Conservation (phyloP, 2,797 vertebrate species). For the Sparidentex hasta region DNA sequence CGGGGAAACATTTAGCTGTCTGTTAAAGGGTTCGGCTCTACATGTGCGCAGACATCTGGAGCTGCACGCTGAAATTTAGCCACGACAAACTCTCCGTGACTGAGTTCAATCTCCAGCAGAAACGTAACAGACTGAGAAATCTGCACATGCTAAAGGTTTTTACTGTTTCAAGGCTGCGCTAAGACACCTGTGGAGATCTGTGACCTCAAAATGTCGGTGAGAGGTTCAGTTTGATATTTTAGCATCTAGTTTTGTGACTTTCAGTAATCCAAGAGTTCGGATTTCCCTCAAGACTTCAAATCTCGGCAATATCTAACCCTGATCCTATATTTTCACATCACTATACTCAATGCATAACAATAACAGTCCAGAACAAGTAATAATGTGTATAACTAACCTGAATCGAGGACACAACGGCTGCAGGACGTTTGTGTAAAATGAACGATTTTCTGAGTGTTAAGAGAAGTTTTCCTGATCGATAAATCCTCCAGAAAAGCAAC, state of each 20-base stretch:
- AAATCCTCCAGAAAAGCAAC: too few relatives aligned
- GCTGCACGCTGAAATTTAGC: neutral
- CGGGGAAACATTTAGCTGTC: neutral
- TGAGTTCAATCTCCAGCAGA: neutral
- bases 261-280: neutral
- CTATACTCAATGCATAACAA: too few relatives aligned
- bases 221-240: neutral
- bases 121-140: neutral
- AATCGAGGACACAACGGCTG: too few relatives aligned
- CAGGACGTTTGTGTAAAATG: too few relatives aligned
- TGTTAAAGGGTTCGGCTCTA: neutral
- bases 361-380: too few relatives aligned
- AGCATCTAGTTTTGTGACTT: neutral
- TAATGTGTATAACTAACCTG: too few relatives aligned
- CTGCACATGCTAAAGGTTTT: neutral
- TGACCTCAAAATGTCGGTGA: neutral
- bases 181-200: neutral
- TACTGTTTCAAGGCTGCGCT: neutral
- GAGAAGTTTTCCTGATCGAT: too few relatives aligned
- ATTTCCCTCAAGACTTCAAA: neutral
- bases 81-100: neutral
- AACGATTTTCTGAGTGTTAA: too few relatives aligned
- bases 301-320: too few relatives aligned
- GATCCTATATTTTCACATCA: too few relatives aligned
- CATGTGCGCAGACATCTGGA: neutral